Percentiles rank a stretch among this genome's conserved stretches.
Conservation (phyloP, 2,113 vertebrate genomes). For the Natator depressus region DNA sequence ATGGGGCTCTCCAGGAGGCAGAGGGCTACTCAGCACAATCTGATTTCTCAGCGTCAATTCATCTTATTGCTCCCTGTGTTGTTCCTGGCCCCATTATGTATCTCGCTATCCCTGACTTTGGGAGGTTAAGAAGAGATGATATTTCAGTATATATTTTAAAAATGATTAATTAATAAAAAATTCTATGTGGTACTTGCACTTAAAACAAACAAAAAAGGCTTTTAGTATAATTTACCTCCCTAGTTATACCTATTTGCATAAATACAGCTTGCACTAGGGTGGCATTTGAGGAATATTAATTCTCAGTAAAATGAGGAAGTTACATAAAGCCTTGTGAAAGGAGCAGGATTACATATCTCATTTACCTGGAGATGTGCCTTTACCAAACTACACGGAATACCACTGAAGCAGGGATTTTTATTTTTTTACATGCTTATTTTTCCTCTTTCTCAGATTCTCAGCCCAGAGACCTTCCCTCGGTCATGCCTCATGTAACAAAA, state of each 20-base stretch:
- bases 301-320: conserved; percentile 8
- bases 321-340: not conserved
- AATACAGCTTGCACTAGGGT: not conserved
- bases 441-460: not conserved
- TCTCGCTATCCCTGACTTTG: conserved; percentile 52
- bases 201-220: conserved; percentile 55
- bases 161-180: conserved; percentile 74
- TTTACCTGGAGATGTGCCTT: not conserved
- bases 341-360: not conserved
- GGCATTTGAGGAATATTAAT: conserved; percentile 45
- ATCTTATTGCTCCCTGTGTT: conserved; percentile 42
- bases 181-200: conserved; percentile 11
- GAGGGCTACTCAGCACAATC: conserved; percentile 48
- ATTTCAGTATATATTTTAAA: conserved; percentile 66
- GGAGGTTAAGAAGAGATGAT: conserved; percentile 34
- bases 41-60: conserved; percentile 52
- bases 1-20: conserved; percentile 42
- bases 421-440: not conserved
- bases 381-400: not conserved
- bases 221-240: conserved; percentile 30
- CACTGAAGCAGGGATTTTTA: conserved; percentile 4
- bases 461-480: not conserved
- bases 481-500: not conserved
- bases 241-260: not conserved
- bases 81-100: conserved; percentile 32